Conservation (phyloP, 1,140 invertebrate genomes). For the Panonychus citri region DNA sequence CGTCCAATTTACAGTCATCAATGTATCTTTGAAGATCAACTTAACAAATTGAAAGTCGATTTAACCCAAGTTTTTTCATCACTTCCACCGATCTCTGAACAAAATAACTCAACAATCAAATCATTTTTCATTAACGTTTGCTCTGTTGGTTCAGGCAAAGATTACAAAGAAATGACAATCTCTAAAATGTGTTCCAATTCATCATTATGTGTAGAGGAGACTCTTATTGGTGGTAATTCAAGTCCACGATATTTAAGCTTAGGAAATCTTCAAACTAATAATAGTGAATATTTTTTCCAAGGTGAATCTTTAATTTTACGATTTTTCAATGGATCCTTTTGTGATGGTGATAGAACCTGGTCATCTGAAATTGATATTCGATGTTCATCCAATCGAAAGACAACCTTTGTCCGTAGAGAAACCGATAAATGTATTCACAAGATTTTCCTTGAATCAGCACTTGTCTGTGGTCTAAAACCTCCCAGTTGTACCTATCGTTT, state of each 20-base stretch:
- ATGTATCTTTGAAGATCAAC: not conserved
- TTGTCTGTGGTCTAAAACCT: slow-evolving; percentile 17
- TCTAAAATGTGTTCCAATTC: not conserved
- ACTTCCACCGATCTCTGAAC: not conserved
- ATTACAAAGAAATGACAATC: not conserved
- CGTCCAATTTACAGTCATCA: not conserved
- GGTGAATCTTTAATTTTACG: not conserved
- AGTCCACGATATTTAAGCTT: not conserved
- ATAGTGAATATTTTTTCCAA: not conserved
- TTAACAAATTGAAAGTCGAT: not conserved
- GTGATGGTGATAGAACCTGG: not conserved
- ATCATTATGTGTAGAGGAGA: not conserved
- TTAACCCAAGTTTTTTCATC: not conserved
- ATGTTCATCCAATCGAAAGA: slow-evolving; percentile 12
- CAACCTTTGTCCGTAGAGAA: slow-evolving; percentile 9
- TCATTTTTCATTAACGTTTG: not conserved
- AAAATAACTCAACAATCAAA: not conserved
- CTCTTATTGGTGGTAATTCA: not conserved
- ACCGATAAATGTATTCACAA: slow-evolving; percentile 15
- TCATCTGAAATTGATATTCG: slow-evolving; percentile 15
- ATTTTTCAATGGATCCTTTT: not conserved
- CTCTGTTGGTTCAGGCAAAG: not conserved
- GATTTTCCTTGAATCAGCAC: slow-evolving; percentile 19
- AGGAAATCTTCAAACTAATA: not conserved
- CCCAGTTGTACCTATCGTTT: slow-evolving; percentile 4